Evolutionary conservation across 2,113 vertebrate genomes (phyloP).

Genomic region (Alectura lathami): DNA sequence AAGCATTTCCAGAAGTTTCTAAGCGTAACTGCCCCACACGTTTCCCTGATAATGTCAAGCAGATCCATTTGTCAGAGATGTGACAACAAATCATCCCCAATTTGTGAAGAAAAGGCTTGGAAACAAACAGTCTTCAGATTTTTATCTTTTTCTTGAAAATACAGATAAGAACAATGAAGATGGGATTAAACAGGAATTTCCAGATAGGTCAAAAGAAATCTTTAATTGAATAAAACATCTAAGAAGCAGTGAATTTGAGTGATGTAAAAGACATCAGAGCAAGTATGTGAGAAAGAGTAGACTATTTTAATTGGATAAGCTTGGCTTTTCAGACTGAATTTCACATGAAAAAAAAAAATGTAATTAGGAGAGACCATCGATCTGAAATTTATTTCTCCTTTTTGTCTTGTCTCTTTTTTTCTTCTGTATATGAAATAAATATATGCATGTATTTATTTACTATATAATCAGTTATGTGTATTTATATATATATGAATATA

Average conservation of each 20-base stretch:
- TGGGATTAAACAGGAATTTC: neutral
- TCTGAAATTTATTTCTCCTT: neutral
- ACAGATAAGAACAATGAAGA: neutral
- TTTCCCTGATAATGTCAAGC: neutral
- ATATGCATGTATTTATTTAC: neutral
- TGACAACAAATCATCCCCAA: neutral
- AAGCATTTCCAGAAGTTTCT: neutral
- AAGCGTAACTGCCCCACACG: neutral
- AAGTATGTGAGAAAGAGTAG: neutral
- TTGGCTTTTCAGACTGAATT: neutral
- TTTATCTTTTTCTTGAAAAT: neutral
- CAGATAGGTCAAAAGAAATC: neutral
- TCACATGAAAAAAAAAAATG: neutral
- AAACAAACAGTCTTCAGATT: neutral
- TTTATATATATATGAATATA: neutral
- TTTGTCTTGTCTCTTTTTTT: neutral
- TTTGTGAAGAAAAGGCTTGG: neutral
- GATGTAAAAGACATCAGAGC: rapidly evolving
- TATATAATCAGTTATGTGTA: neutral
- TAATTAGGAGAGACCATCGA: neutral
- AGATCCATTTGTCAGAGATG: neutral
- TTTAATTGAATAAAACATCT: neutral
- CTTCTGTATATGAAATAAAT: neutral
- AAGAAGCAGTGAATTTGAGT: neutral
- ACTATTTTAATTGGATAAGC: neutral